Conservation (phyloP, 2,888 invertebrate species). For the Callinectes sapidus region DNA sequence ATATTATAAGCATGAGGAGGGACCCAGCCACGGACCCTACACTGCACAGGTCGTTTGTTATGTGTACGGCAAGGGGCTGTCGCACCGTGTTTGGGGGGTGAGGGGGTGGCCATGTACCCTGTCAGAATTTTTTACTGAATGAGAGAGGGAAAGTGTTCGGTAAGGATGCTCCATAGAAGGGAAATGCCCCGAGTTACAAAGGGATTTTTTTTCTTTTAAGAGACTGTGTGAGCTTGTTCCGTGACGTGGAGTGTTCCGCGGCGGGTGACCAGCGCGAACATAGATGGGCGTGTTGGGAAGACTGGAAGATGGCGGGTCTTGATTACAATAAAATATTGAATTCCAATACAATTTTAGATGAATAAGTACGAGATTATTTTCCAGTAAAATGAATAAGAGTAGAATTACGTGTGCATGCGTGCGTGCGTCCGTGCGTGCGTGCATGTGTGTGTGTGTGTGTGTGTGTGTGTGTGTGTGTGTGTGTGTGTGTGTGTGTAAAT, state of each 20-base stretch:
- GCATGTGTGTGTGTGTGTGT: too few relatives aligned
- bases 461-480: too few relatives aligned
- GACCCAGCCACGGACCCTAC: not conserved
- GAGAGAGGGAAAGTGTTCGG: not conserved
- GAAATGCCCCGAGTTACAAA: not conserved
- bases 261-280: not conserved
- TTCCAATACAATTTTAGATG: too few relatives aligned
- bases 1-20: not conserved
- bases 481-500: too few relatives aligned
- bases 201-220: not conserved
- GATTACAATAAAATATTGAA: not conserved
- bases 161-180: not conserved
- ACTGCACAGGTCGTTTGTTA: not conserved
- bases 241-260: not conserved
- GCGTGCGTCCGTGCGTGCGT: too few relatives aligned
- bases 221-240: not conserved
- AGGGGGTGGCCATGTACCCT: conserved; percentile 9
- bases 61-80: not conserved
- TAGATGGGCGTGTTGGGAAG: not conserved
- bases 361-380: too few relatives aligned
- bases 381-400: too few relatives aligned
- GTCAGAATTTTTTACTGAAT: not conserved
- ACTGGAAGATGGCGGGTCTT: not conserved
- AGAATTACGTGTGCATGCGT: too few relatives aligned
- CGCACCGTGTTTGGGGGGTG: not conserved